phyloP scores from a whole-genome alignment of 2,113 vertebrate species.

The Maylandia zebra region DNA sequence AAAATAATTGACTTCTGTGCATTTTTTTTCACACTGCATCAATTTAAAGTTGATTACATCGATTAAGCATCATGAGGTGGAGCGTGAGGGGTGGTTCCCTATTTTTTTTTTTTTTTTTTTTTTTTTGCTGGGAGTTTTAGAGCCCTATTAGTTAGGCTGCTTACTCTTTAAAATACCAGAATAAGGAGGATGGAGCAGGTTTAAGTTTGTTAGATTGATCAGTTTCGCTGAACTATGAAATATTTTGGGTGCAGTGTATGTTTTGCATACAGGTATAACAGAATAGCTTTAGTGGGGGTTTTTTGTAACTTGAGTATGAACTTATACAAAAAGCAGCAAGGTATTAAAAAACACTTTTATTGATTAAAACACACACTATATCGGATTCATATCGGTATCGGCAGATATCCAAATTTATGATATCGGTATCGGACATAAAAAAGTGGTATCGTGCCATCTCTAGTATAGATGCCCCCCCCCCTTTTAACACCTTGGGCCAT shows the following conservation, averaged over 20 bases:
- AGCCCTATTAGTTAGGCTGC: too few relatives aligned
- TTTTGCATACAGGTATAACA: accelerated
- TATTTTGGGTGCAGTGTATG: accelerated
- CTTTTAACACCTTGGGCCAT: background rate
- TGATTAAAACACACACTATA: too few relatives aligned
- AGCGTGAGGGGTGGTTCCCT: too few relatives aligned
- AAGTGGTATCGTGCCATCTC: accelerated
- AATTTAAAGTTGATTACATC: too few relatives aligned
- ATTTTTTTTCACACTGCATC: too few relatives aligned
- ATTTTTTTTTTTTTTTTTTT: too few relatives aligned
- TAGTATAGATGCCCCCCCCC: background rate
- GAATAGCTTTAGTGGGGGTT: background rate
- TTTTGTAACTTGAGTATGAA: background rate
- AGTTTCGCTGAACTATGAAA: background rate
- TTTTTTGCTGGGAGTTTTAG: too few relatives aligned
- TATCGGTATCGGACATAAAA: background rate
- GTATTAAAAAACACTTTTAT: background rate
- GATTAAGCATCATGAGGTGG: too few relatives aligned
- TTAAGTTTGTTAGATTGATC: background rate
- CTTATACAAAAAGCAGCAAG: background rate
- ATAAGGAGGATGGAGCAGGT: accelerated
- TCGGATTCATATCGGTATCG: too few relatives aligned
- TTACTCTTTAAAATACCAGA: too few relatives aligned
- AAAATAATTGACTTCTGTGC: too few relatives aligned
- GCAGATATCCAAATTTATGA: too few relatives aligned